Percentiles rank a stretch among this genome's conserved stretches.
phyloP scores from a whole-genome alignment of 2,113 vertebrate genomes.

The Callithrix jacchus region DNA sequence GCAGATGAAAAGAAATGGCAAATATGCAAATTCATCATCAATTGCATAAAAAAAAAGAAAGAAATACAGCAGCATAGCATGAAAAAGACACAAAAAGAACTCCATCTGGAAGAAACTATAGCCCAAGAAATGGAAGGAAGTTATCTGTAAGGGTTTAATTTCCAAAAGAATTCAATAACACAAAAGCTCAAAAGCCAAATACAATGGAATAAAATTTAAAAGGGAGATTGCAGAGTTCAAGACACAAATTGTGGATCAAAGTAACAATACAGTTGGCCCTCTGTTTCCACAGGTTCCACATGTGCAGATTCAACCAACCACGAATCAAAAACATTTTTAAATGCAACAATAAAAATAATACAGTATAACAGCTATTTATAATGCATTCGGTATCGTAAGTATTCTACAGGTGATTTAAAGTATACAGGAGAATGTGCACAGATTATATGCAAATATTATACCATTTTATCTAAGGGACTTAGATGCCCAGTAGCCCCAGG shows the following conservation, averaged over 20 bases:
- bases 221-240: neutral
- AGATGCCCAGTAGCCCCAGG: neutral
- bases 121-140: conserved; percentile 9
- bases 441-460: neutral
- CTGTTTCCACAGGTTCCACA: neutral
- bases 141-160: neutral
- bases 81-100: neutral
- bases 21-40: neutral
- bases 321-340: neutral
- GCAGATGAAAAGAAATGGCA: neutral
- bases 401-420: neutral
- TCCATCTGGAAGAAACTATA: neutral
- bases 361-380: neutral
- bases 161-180: conserved; percentile 21
- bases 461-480: neutral
- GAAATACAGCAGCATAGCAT: neutral
- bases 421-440: neutral
- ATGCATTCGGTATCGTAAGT: neutral
- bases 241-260: conserved; percentile 9
- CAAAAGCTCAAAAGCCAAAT: conserved; percentile 10
- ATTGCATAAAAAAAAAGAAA: neutral
- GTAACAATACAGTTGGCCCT: neutral
- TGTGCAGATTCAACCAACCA: neutral
- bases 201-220: neutral
- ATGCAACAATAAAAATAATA: neutral